Evolutionary conservation across 2,888 invertebrate genomes (phyloP), one percentile per base, ranked within the genome.

Genomic region (Xestia sexstrigata): DNA sequence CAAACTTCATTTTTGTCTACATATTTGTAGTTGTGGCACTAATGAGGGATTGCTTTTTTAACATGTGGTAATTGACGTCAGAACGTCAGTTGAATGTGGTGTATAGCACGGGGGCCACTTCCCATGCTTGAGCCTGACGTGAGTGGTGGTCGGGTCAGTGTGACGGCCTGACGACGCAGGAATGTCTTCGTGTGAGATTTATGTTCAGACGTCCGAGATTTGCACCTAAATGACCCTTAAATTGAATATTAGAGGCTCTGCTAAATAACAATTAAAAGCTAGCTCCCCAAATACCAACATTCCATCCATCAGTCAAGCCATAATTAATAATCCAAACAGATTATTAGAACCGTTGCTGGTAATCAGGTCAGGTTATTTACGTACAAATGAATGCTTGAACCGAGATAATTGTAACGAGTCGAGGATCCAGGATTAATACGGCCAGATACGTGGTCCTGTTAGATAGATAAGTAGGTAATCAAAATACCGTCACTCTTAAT

Each of bases 401-500:
- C 87, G 88, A 93, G 93, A 94, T 95, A 94, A 95, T 93, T 94
- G 93, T 93, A 91, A 92, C 91, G 92, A 92, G 89, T 88, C 78
- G 88, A 91, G 92, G 92, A 91, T 89, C 83, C 92, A 94, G 94
- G 93, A 95, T 94, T 94, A 94, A 95, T 95, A 93, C 89, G 89
- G 85, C 87, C 85, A 92, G 94, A 94, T 94, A 93, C 82, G 82
- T 83, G 90, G 91, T 92, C 91, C 93, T 93, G 94, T 94, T 94
- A 92, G 87, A 86, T 88, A 89, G 93, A 94, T 95, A 95, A 96
- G 92, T 93, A 95, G 93, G 94, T 93, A 94, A 95, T 95, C 94
- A 95, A 95, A 95, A 95, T 95, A 91, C 95, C 94, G 95, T 95
- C 95, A 93, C 92, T 95, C 93, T 94, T 95, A 94, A 95, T 95